Evolutionary conservation across 2,797 vertebrate genomes (phyloP).

Genomic region (Pempheris klunzingeri): DNA sequence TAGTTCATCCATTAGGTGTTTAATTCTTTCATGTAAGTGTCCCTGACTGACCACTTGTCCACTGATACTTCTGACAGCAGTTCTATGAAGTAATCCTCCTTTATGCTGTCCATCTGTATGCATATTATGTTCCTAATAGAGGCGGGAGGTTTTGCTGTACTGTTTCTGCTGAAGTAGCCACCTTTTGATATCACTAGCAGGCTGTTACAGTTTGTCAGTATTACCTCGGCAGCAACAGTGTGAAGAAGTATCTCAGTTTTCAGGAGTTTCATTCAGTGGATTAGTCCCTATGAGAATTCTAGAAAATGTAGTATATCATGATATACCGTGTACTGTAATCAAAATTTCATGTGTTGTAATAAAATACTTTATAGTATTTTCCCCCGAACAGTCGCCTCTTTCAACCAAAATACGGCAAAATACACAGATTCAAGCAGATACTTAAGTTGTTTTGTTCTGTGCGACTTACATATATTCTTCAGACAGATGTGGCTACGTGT

Average conservation of each 20-base stretch:
- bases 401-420: not conserved
- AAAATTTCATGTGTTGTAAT: not conserved
- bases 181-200: not conserved
- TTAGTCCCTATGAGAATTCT: not conserved
- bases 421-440: conserved; percentile 6
- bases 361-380: not conserved
- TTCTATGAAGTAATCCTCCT: not conserved
- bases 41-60: not conserved
- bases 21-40: not conserved
- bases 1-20: not conserved
- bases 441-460: conserved; percentile 14
- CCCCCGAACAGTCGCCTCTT: too few relatives aligned
- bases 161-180: not conserved
- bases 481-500: conserved; percentile 4
- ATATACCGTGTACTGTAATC: not conserved
- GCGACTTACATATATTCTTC: conserved; percentile 12
- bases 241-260: not conserved
- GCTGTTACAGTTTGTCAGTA: too few relatives aligned
- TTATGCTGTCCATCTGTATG: not conserved
- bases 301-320: not conserved
- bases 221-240: not conserved
- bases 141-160: not conserved
- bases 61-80: not conserved
- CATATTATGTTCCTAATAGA: not conserved
- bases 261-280: not conserved